Evolutionary conservation across 2,888 invertebrate species (phyloP), one percentile per base, ranked within the genome.

Genomic region (Ecliptopera silaceata): DNA sequence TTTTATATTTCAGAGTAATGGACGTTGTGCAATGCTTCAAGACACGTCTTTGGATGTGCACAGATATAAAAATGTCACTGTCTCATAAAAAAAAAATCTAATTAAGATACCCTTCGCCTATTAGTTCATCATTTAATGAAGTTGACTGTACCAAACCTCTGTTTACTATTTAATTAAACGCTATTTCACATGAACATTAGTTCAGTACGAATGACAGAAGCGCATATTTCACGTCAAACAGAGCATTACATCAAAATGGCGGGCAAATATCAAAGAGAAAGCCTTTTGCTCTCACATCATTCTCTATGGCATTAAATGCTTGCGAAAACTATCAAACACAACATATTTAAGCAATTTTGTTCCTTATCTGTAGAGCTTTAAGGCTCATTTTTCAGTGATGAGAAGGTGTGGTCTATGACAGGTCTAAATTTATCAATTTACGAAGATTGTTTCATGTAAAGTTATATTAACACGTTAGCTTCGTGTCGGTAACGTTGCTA

Each of bases 211-310:
- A 82, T 82, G 86, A 87, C 86, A 83, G 77, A 80, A 74, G 73
- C 80, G 70, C 82, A 89, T 89, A 86, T 86, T 77, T 90, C 88
- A 88, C 78, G 80, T 79, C 82, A 78, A 72, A 74, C 69, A 70
- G 68, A 71, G 86, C 83, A 88, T 89, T 88, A 89, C 86, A 80
- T 90, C 86, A 90, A 88, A 90, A 88, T 86, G 84, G 88, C 90
- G 89, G 88, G 70, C 77, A 82, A 81, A 76, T 87, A 88, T 88
- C 88, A 88, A 87, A 89, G 88, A 83, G 89, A 89, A 88, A 90
- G 88, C 86, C 80, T 66, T 80, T 71, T 77, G 79, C 84, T 86
- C 88, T 86, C 89, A 86, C 87, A 88, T 87, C 86, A 88, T 86
- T 86, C 85, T 86, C 85, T 83, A 80, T 82, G 83, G 81, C 84